Base-by-base conservation (phyloP, 2,113 vertebrate species). In the Beaufortia kweichowensis region DNA sequence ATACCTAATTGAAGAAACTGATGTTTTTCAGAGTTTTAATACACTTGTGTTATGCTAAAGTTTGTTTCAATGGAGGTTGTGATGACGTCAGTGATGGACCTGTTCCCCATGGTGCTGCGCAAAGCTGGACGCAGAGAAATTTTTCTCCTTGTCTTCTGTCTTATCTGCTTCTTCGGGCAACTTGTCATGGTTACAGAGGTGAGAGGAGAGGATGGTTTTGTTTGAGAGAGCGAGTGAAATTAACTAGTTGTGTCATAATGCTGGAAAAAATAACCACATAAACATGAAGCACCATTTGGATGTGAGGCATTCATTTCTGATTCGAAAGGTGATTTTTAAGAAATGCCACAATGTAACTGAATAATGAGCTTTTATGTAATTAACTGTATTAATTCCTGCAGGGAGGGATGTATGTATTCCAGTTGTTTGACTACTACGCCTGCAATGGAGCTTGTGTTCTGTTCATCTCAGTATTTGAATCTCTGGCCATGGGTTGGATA, bases 361-460 rank as follows among this genome's bases (percentile, higher is more conserved):
- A n/a, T n/a, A n/a, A n/a, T n/a, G n/a, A n/a, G n/a, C n/a, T n/a
- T n/a, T n/a, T n/a, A n/a, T n/a, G n/a, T n/a, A n/a, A n/a, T n/a
- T n/a, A n/a, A n/a, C n/a, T 29, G 48, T 31, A 6, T 50, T 78
- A 24, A 70, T 60, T 23, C 78, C 0, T 57, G 11, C 59, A 93
- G 92, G 91, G 88, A 72, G 92, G 92, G 0, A 91, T 93, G 85
- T 93, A 88, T 63, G 67, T 92, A 28, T 91, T 91, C 78, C 91
- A 93, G 84, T 26, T 93, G 60, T 82, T 92, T 17, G 91, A 93
- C 60, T 92, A 92, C 66, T 93, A 92, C 1, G 90, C 91, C 29
- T 90, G 88, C 76, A 92, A 90, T 6, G 92, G 92, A 56, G 77
- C 83, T 62, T 90, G 91, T 84, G 64, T 93, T 79, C 81, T 93